Percentiles rank a stretch among this genome's conserved stretches.
Evolutionary conservation across 2,888 invertebrate genomes (phyloP).

Genomic region (Lottia scabra): DNA sequence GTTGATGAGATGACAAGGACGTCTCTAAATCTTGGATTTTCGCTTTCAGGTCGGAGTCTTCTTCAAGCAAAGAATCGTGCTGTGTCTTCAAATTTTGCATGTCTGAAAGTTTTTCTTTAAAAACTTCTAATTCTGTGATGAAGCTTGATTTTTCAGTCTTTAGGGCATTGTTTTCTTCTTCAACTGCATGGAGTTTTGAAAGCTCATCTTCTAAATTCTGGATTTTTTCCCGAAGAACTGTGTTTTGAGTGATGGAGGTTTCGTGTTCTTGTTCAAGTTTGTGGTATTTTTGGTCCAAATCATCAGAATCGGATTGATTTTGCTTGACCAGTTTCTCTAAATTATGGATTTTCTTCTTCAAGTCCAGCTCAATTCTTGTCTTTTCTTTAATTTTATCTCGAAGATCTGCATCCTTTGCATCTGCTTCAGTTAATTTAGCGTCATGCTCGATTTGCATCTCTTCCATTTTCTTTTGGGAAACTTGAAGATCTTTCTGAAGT

Average conservation of each 20-base stretch:
- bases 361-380: constrained; percentile 10
- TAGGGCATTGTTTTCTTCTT: neutral
- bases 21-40: neutral
- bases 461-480: constrained; percentile 46
- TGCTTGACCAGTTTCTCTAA: constrained; percentile 10
- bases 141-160: neutral
- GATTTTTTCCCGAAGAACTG: neutral
- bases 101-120: neutral
- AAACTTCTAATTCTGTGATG: neutral
- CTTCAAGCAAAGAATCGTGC: neutral
- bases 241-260: neutral
- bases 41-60: neutral
- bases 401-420: constrained; percentile 6
- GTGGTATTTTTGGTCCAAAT: neutral
- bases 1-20: neutral
- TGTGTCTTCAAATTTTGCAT: neutral
- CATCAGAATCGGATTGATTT: neutral
- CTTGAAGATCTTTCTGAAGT: constrained; percentile 34
- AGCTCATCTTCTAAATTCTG: constrained; percentile 11
- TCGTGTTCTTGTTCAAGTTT: neutral
- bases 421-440: constrained; percentile 25
- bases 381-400: constrained; percentile 6
- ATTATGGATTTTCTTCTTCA: neutral
- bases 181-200: neutral
- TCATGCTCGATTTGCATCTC: constrained; percentile 53